Evolutionary conservation across 1,140 invertebrate species (phyloP).

Genomic region (Eupristina koningsbergeri): DNA sequence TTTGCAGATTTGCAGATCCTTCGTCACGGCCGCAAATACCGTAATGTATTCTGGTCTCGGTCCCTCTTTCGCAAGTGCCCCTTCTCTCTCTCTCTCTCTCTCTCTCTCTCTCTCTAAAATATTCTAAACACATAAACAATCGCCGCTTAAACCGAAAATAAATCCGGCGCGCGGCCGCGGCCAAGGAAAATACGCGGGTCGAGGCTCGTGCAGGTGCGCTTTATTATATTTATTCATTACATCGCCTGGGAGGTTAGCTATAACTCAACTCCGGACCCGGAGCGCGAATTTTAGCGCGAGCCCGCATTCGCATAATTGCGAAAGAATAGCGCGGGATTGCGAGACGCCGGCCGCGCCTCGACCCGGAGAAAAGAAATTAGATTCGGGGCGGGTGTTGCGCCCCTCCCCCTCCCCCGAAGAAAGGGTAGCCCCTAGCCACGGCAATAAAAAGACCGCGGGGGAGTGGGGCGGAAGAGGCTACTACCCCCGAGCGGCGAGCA

Average conservation of each 20-base stretch:
- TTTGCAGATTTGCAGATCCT: not conserved
- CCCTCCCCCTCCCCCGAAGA: not conserved
- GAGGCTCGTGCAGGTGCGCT: slow-evolving; percentile 50
- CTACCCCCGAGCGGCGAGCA: not conserved
- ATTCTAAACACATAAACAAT: slow-evolving; percentile 49
- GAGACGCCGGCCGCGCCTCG: not conserved
- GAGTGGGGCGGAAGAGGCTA: not conserved
- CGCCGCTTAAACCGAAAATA: slow-evolving; percentile 44
- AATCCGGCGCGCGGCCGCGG: slow-evolving; percentile 6
- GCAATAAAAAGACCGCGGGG: slow-evolving; percentile 43
- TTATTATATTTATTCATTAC: slow-evolving; percentile 55
- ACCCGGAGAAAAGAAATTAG: slow-evolving; percentile 51
- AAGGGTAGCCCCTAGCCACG: slow-evolving; percentile 38
- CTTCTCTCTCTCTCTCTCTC: not conserved
- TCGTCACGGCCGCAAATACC: not conserved
- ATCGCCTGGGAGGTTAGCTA: slow-evolving; percentile 5
- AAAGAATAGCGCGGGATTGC: slow-evolving; percentile 51
- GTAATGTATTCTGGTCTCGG: not conserved
- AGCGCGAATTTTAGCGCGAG: slow-evolving; percentile 10
- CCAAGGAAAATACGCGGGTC: slow-evolving; percentile 25
- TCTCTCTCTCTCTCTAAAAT: slow-evolving; percentile 5
- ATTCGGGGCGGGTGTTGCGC: slow-evolving; percentile 25
- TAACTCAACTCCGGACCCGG: slow-evolving; percentile 34
- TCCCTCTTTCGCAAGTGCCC: not conserved
- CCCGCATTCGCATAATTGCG: slow-evolving; percentile 46